These are phyloP conservation scores for Megaptera novaeangliae DNA, from an alignment of 2,113 vertebrate genomes.

Conservation along the genomic window DNA sequence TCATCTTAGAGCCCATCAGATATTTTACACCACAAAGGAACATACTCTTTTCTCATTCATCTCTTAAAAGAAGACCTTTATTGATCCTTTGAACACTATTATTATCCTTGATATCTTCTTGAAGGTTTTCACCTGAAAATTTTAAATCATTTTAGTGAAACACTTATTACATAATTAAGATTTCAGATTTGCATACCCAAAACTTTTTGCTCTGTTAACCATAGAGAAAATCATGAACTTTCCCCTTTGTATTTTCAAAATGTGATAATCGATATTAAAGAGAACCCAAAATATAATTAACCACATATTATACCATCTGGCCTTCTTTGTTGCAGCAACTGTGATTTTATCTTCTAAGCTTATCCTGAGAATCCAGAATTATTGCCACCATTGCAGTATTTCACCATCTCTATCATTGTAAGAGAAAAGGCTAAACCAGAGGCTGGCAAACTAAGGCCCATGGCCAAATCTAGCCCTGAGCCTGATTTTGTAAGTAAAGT, in stretches of 20 bases:
- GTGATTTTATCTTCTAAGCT: background rate
- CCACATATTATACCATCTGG: background rate
- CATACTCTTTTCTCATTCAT: background rate
- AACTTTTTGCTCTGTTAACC: constrained; percentile 81
- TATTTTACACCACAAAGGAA: background rate
- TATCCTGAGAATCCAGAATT: background rate
- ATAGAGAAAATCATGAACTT: constrained; percentile 60
- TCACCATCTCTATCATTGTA: background rate
- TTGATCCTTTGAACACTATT: background rate
- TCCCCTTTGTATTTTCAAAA: constrained; percentile 74
- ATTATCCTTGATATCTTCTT: background rate
- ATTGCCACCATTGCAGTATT: background rate
- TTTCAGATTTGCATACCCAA: constrained; percentile 80
- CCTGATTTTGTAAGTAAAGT: constrained; percentile 16
- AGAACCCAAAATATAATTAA: background rate
- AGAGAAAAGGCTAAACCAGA: background rate
- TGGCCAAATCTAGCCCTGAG: background rate
- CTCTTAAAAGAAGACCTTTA: background rate
- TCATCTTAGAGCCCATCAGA: background rate
- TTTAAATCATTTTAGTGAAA: constrained; percentile 86
- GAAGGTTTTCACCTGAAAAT: constrained; percentile 34
- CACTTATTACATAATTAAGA: constrained; percentile 80
- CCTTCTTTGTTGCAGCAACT: background rate
- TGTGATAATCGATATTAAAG: constrained; percentile 78
- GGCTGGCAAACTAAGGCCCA: background rate